A percentile compares a stretch with the other conserved stretches of the same genome.
Conservation (phyloP, 1,140 invertebrate genomes). For the Megathymus violae region DNA sequence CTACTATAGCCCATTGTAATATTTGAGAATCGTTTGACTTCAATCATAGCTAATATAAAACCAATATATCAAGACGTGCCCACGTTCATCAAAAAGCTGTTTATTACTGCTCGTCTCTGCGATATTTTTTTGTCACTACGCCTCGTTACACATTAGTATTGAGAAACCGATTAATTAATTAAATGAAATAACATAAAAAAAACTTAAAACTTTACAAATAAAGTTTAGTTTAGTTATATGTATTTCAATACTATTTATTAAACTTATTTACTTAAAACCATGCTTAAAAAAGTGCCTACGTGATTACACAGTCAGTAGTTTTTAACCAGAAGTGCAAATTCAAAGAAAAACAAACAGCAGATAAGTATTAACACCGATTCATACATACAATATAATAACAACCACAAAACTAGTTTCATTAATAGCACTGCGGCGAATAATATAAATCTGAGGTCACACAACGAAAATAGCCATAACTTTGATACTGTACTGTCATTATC, state of each 20-base stretch:
- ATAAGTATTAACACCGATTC: slow-evolving; percentile 22
- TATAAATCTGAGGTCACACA: slow-evolving; percentile 42
- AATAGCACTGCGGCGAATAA: slow-evolving; percentile 35
- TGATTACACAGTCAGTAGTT: neutral
- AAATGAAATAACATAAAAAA: neutral
- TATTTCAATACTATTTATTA: neutral
- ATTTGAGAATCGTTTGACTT: slow-evolving; percentile 30
- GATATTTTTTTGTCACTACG: neutral
- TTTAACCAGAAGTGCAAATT: slow-evolving; percentile 31
- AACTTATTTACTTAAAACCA: neutral
- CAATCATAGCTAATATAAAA: slow-evolving; percentile 30
- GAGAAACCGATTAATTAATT: neutral
- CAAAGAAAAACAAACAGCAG: slow-evolving; percentile 37
- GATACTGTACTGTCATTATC: slow-evolving; percentile 22
- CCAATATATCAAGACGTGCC: slow-evolving; percentile 29
- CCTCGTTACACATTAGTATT: neutral
- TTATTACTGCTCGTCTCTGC: slow-evolving; percentile 13
- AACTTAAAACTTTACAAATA: too few relatives aligned
- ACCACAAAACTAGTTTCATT: slow-evolving; percentile 46
- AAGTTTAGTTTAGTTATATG: too few relatives aligned
- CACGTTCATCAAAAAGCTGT: slow-evolving; percentile 31
- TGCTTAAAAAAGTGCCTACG: slow-evolving; percentile 1
- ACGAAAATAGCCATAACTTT: slow-evolving; percentile 37
- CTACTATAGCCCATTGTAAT: slow-evolving; percentile 1
- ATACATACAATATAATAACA: slow-evolving; percentile 44